Evolutionary conservation across 2,797 vertebrate species (phyloP).

Genomic region (Delichon dasypus): DNA sequence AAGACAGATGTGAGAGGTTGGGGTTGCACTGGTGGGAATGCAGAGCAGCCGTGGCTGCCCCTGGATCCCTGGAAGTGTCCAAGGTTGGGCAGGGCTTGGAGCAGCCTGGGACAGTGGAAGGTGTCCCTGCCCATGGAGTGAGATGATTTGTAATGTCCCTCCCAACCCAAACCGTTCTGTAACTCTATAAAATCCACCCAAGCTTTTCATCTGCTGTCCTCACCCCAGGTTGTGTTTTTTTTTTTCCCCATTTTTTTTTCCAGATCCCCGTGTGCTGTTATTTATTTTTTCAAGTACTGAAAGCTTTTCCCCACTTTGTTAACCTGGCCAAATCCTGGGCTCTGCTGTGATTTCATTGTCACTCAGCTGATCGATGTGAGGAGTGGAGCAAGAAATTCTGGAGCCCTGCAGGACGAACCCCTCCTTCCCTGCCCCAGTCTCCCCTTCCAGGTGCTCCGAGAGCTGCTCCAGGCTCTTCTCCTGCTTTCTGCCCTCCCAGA

Average conservation of each 20-base stretch:
- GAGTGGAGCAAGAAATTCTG: neutral
- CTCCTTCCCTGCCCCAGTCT: neutral
- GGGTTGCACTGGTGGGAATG: rapidly evolving
- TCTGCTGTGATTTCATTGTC: neutral
- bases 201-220: neutral
- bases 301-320: neutral
- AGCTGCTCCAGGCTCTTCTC: neutral
- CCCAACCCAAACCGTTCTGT: neutral
- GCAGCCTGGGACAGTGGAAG: neutral
- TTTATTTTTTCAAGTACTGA: neutral
- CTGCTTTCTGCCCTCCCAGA: neutral
- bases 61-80: neutral
- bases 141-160: neutral
- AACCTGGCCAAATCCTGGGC: neutral
- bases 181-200: rapidly evolving
- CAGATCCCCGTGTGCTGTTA: rapidly evolving
- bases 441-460: rapidly evolving
- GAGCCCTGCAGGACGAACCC: neutral
- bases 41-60: neutral
- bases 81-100: neutral
- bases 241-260: too few relatives aligned
- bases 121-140: neutral
- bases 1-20: rapidly evolving
- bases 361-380: neutral
- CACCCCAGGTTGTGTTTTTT: too few relatives aligned